These are phyloP conservation scores for Botia kubotai DNA, from an alignment of 2,797 vertebrate species.

Conservation along the genomic window DNA sequence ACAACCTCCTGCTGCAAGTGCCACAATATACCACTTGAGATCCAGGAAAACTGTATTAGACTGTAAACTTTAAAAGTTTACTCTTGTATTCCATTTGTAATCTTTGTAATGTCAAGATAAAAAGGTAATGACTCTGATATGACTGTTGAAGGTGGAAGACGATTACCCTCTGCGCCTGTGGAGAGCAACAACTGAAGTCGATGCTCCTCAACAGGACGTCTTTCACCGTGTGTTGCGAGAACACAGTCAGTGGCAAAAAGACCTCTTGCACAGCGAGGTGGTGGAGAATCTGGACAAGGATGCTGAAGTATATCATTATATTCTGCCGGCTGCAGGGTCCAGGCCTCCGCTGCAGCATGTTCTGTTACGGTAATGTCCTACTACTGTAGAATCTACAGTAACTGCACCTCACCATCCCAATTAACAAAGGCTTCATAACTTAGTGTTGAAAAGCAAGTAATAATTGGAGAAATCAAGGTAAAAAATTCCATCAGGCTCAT, in stretches of 20 bases:
- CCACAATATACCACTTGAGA: no score
- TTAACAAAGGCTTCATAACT: not conserved
- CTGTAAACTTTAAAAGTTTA: not conserved
- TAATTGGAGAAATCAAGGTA: not conserved
- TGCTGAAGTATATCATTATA: slow-evolving; percentile 76
- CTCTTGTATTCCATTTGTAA: not conserved
- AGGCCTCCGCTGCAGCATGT: slow-evolving; percentile 74
- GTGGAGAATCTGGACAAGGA: slow-evolving; percentile 75
- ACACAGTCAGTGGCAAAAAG: slow-evolving; percentile 74
- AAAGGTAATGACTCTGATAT: not conserved
- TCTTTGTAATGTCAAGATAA: not conserved
- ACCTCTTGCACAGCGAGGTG: slow-evolving; percentile 69
- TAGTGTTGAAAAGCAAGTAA: not conserved
- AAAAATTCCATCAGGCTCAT: not conserved
- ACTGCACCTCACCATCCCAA: not conserved
- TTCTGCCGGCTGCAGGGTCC: slow-evolving; percentile 67
- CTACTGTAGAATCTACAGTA: not conserved
- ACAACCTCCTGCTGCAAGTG: not conserved
- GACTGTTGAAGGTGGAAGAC: slow-evolving; percentile 73
- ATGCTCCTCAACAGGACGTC: slow-evolving; percentile 72
- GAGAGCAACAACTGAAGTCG: slow-evolving; percentile 76
- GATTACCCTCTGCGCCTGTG: slow-evolving; percentile 73
- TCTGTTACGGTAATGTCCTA: slow-evolving; percentile 77
- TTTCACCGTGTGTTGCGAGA: slow-evolving; percentile 77
- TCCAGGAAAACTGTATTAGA: no score